Conservation (phyloP, 2,797 vertebrate genomes). For the Schizothorax lantsangensis region DNA sequence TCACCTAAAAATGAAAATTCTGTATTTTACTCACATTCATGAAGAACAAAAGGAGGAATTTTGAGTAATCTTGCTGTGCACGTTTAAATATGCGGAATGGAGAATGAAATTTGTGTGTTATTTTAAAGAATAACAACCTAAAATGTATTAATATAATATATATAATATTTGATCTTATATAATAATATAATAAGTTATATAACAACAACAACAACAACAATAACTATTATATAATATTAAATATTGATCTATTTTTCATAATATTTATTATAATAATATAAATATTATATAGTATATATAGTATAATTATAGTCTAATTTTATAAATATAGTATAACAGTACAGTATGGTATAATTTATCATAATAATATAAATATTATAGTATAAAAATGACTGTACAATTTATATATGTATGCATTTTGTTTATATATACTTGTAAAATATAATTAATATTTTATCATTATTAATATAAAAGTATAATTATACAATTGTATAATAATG, state of each 20-base stretch:
- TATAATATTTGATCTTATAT: neutral
- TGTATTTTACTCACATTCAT: neutral
- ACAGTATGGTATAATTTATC: neutral
- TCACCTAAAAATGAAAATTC: constrained; percentile 22
- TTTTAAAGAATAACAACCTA: neutral
- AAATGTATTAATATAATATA: too few relatives aligned
- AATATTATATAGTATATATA: neutral
- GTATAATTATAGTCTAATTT: neutral
- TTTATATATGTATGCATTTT: neutral
- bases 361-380: neutral
- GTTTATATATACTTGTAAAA: neutral
- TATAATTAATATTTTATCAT: neutral
- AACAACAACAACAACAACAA: too few relatives aligned
- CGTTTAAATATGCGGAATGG: neutral
- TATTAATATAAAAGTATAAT: neutral
- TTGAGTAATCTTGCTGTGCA: neutral
- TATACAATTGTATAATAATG: too few relatives aligned
- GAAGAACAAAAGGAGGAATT: neutral
- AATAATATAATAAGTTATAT: neutral
- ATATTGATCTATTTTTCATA: too few relatives aligned
- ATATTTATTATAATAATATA: neutral
- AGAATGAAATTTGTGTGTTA: neutral
- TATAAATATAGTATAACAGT: neutral
- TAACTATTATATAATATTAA: too few relatives aligned
- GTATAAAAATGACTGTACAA: neutral